Percentiles rank a stretch among this genome's conserved stretches.
phyloP scores from a whole-genome alignment of 2,797 vertebrate species.

The Adelosebastes latens region DNA sequence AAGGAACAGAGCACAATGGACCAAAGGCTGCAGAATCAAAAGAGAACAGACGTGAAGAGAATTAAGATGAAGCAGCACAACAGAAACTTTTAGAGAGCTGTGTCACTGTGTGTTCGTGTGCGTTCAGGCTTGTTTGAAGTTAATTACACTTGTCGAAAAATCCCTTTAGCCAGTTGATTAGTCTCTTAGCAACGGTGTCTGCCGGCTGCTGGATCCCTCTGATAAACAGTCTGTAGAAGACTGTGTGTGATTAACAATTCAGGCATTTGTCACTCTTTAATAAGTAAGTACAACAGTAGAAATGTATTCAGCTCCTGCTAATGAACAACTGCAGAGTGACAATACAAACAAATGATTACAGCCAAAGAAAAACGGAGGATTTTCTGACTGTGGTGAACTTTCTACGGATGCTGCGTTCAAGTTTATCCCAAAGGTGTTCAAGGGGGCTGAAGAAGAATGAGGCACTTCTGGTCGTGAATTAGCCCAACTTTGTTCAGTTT shows the following conservation, averaged over 20 bases:
- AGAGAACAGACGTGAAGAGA: conserved; percentile 1
- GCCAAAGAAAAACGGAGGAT: not conserved
- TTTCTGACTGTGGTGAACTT: not conserved
- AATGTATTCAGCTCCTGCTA: conserved; percentile 14
- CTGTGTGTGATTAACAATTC: conserved; percentile 3
- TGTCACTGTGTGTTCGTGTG: conserved; percentile 2
- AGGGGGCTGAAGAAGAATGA: not conserved
- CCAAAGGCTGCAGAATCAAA: not conserved
- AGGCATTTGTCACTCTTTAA: conserved; percentile 31
- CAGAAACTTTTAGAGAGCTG: not conserved
- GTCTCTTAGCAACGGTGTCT: conserved; percentile 53
- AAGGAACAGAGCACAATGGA: not conserved
- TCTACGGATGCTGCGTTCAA: not conserved
- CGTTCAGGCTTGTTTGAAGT: conserved; percentile 31
- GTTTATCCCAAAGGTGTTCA: not conserved
- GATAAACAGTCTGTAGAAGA: conserved; percentile 32
- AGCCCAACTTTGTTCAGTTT: not conserved
- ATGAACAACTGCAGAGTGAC: not conserved
- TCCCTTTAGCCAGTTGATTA: conserved; percentile 44
- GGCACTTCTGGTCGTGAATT: accelerated
- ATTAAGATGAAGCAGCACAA: not conserved
- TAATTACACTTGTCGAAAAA: conserved; percentile 53
- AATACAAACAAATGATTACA: accelerated
- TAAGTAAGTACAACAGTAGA: not conserved
- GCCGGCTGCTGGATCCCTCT: conserved; percentile 13